These are phyloP conservation scores for Drosophila glabriapex DNA, from an alignment of 2,888 invertebrate genomes.

Conservation along the genomic window DNA sequence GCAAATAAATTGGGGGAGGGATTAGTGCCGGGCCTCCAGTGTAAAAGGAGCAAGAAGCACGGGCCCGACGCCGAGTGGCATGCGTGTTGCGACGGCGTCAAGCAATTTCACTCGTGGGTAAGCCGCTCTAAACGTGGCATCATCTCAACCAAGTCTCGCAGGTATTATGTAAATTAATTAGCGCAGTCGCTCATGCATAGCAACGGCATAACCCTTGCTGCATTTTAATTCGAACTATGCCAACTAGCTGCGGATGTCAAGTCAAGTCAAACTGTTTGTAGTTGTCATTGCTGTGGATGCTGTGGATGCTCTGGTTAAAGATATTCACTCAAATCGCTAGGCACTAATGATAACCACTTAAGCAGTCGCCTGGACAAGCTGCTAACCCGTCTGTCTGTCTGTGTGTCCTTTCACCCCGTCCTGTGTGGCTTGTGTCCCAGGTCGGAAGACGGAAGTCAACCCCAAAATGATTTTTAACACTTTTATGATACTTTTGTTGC, in stretches of 20 bases:
- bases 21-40: slow-evolving; percentile 2
- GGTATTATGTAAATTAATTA: slow-evolving; percentile 81
- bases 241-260: neutral
- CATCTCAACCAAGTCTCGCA: slow-evolving; percentile 46
- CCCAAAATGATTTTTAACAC: slow-evolving; percentile 77
- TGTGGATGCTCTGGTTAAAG: neutral
- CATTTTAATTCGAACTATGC: slow-evolving; percentile 40
- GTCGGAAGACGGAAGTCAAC: slow-evolving; percentile 68
- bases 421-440: slow-evolving; percentile 25
- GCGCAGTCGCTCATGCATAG: slow-evolving; percentile 31
- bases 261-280: slow-evolving; percentile 6
- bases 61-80: slow-evolving; percentile 12
- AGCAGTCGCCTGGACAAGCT: slow-evolving; percentile 4
- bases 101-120: slow-evolving; percentile 67
- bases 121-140: slow-evolving; percentile 58
- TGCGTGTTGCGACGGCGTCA: slow-evolving; percentile 52
- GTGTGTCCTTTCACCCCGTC: neutral
- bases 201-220: slow-evolving; percentile 35
- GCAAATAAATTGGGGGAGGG: neutral
- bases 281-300: neutral
- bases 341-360: slow-evolving; percentile 17
- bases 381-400: neutral
- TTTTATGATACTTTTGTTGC: slow-evolving; percentile 67
- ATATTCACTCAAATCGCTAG: slow-evolving; percentile 5
- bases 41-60: neutral